A percentile compares a stretch with the other conserved stretches of the same genome.
These are phyloP conservation scores for Malthinus flaveolus DNA, from an alignment of 2,888 invertebrate species.

Conservation along the genomic window DNA sequence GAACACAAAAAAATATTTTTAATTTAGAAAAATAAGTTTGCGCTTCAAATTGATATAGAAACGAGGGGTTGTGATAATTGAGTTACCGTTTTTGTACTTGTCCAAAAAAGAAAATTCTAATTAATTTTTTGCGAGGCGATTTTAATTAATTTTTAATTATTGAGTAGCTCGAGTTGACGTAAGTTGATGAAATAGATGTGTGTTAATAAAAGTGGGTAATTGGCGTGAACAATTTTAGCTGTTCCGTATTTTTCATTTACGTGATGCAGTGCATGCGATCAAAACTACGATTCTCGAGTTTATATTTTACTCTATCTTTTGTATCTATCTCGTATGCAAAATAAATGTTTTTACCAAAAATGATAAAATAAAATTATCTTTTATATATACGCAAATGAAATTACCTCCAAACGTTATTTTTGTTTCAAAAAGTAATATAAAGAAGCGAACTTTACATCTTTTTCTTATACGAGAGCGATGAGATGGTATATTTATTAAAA, in stretches of 20 bases:
- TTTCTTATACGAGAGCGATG: not conserved
- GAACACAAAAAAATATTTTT: no score
- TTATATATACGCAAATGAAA: constrained; percentile 23
- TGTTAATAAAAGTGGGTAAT: constrained; percentile 23
- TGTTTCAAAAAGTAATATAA: not conserved
- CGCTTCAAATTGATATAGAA: no score
- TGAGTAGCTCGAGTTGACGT: constrained; percentile 9
- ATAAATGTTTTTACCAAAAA: constrained; percentile 22
- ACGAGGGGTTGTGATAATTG: no score
- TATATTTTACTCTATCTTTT: constrained; percentile 15
- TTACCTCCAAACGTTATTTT: not conserved
- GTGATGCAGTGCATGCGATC: constrained; percentile 23
- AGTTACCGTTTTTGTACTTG: no score
- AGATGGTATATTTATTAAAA: constrained; percentile 10
- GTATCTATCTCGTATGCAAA: constrained; percentile 23
- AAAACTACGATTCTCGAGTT: constrained; percentile 7
- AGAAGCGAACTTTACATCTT: no score
- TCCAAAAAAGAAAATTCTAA: not conserved
- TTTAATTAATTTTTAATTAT: not conserved
- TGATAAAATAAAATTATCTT: constrained; percentile 12
- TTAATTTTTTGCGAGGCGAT: not conserved
- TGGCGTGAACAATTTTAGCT: constrained; percentile 24
- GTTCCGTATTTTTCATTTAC: constrained; percentile 16
- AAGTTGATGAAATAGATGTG: constrained; percentile 8
- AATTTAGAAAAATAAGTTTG: no score